Conservation (phyloP, 2,888 invertebrate species). For the Bellardia pandia region DNA sequence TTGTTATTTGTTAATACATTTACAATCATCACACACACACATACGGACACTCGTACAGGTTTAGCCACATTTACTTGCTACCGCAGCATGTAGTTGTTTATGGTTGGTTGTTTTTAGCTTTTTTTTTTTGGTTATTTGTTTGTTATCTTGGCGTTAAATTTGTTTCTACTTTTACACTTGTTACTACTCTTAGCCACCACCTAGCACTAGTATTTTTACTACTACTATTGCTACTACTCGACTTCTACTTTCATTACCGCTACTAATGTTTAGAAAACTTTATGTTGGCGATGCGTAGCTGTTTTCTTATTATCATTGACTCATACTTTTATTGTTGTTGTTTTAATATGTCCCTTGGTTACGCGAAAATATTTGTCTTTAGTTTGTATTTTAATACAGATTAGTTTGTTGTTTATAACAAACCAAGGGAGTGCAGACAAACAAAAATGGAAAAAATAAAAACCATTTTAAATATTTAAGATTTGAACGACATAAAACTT, state of each 20-base stretch:
- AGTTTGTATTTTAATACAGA: conserved; percentile 74
- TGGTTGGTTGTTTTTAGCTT: conserved; percentile 72
- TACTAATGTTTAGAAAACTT: conserved; percentile 35
- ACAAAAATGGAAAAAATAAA: background rate
- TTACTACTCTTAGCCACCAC: conserved; percentile 41
- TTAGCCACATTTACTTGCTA: background rate
- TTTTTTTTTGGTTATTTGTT: conserved; percentile 55
- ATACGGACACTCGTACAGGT: background rate
- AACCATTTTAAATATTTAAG: conserved; percentile 19
- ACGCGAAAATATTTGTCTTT: conserved; percentile 70
- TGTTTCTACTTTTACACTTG: conserved; percentile 76
- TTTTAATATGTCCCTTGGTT: conserved; percentile 71
- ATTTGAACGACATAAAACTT: conserved; percentile 12
- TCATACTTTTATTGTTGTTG: conserved; percentile 52
- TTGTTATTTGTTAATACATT: conserved; percentile 32
- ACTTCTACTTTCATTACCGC: conserved; percentile 3
- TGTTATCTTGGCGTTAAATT: conserved; percentile 81
- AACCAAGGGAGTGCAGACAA: conserved; percentile 48
- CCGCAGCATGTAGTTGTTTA: conserved; percentile 38
- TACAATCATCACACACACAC: conserved; percentile 4
- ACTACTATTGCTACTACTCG: background rate
- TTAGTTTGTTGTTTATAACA: conserved; percentile 64
- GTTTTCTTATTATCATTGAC: conserved; percentile 52
- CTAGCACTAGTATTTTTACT: conserved; percentile 9
- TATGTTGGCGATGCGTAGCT: conserved; percentile 28